Percentiles rank a stretch among this genome's conserved stretches.
Evolutionary conservation across 2,888 invertebrate species (phyloP).

Genomic region (Heliconius cydno): DNA sequence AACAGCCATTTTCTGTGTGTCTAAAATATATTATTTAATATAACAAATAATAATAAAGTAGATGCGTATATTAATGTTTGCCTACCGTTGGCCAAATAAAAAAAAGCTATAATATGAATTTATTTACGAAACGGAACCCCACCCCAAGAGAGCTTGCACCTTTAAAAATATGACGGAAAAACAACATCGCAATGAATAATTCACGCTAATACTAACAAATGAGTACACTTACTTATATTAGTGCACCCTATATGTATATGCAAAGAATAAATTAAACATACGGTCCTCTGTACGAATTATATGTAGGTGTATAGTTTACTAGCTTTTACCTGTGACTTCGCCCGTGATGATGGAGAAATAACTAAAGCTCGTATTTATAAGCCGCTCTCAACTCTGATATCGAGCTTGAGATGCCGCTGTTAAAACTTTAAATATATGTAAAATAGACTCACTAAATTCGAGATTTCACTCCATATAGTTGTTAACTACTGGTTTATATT

Average conservation of each 20-base stretch:
- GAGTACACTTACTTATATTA: conserved; percentile 55
- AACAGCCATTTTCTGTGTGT: too few relatives aligned
- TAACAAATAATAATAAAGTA: too few relatives aligned
- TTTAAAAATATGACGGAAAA: conserved; percentile 64
- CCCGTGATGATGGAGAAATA: too few relatives aligned
- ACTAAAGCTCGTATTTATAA: too few relatives aligned
- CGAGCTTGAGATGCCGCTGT: too few relatives aligned
- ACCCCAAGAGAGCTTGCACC: conserved; percentile 6
- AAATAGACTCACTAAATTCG: background rate
- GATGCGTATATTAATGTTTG: too few relatives aligned
- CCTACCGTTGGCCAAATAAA: too few relatives aligned
- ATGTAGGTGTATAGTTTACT: background rate
- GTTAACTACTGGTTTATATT: too few relatives aligned
- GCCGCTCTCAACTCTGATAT: too few relatives aligned
- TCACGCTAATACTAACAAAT: conserved; percentile 72
- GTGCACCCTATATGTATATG: background rate
- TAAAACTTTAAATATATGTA: background rate
- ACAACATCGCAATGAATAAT: conserved; percentile 69
- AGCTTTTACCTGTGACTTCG: too few relatives aligned
- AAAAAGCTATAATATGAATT: too few relatives aligned
- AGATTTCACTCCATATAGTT: background rate
- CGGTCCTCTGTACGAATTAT: background rate
- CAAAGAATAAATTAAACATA: background rate
- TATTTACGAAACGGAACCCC: conserved; percentile 3
- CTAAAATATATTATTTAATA: too few relatives aligned